Evolutionary conservation across 2,113 vertebrate genomes (phyloP), one percentile per base, ranked within the genome.

Genomic region (Crotalus tigris): DNA sequence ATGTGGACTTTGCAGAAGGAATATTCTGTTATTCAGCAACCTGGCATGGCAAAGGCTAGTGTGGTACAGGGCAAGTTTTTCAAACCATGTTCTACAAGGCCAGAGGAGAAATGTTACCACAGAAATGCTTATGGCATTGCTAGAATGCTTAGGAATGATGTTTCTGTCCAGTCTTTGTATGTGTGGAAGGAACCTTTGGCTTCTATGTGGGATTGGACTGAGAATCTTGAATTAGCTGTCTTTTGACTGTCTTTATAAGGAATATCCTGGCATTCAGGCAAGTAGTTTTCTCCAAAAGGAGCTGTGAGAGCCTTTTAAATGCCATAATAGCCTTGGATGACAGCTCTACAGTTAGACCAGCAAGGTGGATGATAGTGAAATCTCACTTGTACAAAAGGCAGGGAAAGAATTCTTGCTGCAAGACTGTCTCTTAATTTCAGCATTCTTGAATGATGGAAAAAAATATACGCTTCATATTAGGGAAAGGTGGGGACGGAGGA

Each of bases 361-460:
- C 0, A 4, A 94, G 93, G 93, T 93, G 93, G 59, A 1, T 58
- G 88, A 93, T 92, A 23, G 6, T 90, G 94, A 96, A 96, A 97
- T 96, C 96, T 95, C 95, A 94, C 96, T 96, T 97, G 87, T 94
- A 3, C 95, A 96, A 96, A 90, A 64, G 95, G 92, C 93, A 75
- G 94, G 91, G 91, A 93, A 95, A 94, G 94, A 92, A 8, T 94
- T 94, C 90, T 93, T 91, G 54, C 92, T 91, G 88, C 88, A 94
- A 75, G 92, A 95, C 96, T 95, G 92, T 86, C 93, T 90, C 94
- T 92, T 0, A 10, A 93, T 93, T 94, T 92, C 88, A 1, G 46
- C 92, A 95, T 51, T 92, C 91, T 86, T 0, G 0, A 54, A 92
- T 46, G 21, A 46, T 39, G 5, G 29, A 21, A 81, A 39, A 39